These are phyloP conservation scores for Agapornis roseicollis DNA, from an alignment of 2,113 vertebrate genomes.

Conservation along the genomic window DNA sequence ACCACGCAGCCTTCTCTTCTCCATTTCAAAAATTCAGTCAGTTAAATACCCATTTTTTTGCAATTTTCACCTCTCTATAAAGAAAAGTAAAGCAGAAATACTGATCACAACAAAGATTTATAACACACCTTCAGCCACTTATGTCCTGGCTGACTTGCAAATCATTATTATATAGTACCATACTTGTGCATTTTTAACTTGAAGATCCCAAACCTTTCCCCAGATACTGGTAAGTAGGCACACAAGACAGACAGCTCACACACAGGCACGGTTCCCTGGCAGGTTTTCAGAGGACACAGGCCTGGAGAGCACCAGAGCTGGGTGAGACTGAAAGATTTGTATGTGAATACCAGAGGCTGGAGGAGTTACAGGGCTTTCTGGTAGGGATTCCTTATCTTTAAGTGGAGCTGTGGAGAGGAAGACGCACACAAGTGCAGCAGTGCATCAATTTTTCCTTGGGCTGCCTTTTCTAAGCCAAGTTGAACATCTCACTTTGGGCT, in stretches of 20 bases:
- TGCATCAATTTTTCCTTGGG: background rate
- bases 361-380: background rate
- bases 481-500: background rate
- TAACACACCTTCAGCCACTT: background rate
- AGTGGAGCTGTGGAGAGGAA: background rate
- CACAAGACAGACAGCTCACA: background rate
- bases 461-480: background rate
- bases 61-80: background rate
- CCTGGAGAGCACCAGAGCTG: background rate
- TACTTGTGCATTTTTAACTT: background rate
- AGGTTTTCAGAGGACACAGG: background rate
- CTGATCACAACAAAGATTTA: background rate
- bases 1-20: too few relatives aligned
- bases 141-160: background rate
- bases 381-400: background rate
- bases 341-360: background rate
- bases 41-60: background rate
- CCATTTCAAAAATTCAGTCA: background rate
- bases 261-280: fast-evolving
- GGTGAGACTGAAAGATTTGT: background rate
- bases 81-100: background rate
- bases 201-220: background rate
- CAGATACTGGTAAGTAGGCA: background rate
- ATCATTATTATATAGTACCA: background rate
- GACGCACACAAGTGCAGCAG: background rate